phyloP scores from a whole-genome alignment of 2,113 vertebrate genomes.

The Cyprinodon tularosa region DNA sequence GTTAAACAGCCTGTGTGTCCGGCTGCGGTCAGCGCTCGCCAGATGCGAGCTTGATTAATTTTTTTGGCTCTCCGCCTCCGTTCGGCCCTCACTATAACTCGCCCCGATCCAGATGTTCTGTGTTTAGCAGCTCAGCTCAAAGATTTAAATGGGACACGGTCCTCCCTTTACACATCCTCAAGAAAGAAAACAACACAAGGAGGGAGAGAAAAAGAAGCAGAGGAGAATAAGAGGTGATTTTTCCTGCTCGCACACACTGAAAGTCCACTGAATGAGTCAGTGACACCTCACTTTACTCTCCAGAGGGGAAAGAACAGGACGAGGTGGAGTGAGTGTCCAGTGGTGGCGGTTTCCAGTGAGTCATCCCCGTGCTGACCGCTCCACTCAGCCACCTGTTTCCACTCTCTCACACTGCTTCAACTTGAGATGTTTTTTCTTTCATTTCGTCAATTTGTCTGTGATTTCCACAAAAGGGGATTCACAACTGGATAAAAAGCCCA shows the following conservation, averaged over 20 bases:
- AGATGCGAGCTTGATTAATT: slow-evolving; percentile 60
- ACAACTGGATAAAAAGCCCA: background rate
- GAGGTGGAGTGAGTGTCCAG: slow-evolving; percentile 23
- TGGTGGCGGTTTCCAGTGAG: slow-evolving; percentile 20
- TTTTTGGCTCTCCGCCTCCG: slow-evolving; percentile 43
- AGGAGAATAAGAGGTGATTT: background rate
- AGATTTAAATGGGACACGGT: slow-evolving; percentile 41
- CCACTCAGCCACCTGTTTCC: slow-evolving; percentile 32
- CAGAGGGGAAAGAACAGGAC: background rate
- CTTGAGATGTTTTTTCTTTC: slow-evolving; percentile 3
- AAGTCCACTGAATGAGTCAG: slow-evolving; percentile 45
- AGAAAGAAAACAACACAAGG: slow-evolving; percentile 39
- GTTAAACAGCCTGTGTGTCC: slow-evolving; percentile 44
- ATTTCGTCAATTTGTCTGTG: slow-evolving; percentile 7
- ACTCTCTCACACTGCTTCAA: slow-evolving; percentile 7
- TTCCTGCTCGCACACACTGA: slow-evolving; percentile 13
- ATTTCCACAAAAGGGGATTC: slow-evolving; percentile 2
- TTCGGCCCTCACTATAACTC: slow-evolving; percentile 30
- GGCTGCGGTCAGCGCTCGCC: slow-evolving; percentile 49
- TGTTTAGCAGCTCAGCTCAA: slow-evolving; percentile 40
- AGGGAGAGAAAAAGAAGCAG: slow-evolving; percentile 6
- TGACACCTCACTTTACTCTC: slow-evolving; percentile 48
- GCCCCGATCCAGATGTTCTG: slow-evolving; percentile 69
- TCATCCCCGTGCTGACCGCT: slow-evolving; percentile 35
- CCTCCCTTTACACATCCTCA: slow-evolving; percentile 52